phyloP scores from a whole-genome alignment of 2,888 invertebrate species.

The Rosalia funebris region DNA sequence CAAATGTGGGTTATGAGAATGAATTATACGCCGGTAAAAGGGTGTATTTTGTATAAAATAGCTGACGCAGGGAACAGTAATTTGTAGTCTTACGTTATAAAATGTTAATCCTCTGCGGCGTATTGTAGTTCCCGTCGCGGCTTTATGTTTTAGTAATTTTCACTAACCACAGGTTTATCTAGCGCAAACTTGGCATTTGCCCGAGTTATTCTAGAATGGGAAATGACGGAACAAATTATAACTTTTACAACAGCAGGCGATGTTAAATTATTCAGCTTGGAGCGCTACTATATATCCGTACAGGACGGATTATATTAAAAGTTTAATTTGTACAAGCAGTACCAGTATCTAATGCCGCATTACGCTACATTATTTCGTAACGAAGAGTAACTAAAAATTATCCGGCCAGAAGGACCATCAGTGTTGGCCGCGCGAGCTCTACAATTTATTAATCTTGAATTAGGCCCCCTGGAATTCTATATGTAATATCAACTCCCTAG shows the following conservation, averaged over 20 bases:
- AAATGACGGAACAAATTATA: conserved; percentile 25
- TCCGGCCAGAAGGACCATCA: not conserved
- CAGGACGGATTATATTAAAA: not conserved
- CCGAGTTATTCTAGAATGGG: conserved; percentile 9
- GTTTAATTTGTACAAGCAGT: not conserved
- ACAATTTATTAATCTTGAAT: too few relatives aligned
- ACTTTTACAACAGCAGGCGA: conserved; percentile 15
- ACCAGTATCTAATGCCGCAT: not conserved
- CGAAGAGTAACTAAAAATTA: not conserved
- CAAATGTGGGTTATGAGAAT: too few relatives aligned
- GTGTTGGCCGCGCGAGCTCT: too few relatives aligned
- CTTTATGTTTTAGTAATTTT: conserved; percentile 31
- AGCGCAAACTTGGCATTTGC: conserved; percentile 28
- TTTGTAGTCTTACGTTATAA: conserved; percentile 30
- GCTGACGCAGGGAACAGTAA: conserved; percentile 23
- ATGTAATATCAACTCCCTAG: too few relatives aligned
- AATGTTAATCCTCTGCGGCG: conserved; percentile 30
- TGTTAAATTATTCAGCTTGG: conserved; percentile 14
- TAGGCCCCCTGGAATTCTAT: too few relatives aligned
- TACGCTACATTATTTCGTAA: not conserved
- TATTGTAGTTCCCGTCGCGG: conserved; percentile 22
- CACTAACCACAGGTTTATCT: conserved; percentile 32
- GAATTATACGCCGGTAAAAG: conserved; percentile 6
- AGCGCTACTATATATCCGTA: conserved; percentile 8
- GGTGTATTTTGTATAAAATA: conserved; percentile 8